Evolutionary conservation across 2,888 invertebrate species (phyloP).

Genomic region (Mesoligia furuncula): DNA sequence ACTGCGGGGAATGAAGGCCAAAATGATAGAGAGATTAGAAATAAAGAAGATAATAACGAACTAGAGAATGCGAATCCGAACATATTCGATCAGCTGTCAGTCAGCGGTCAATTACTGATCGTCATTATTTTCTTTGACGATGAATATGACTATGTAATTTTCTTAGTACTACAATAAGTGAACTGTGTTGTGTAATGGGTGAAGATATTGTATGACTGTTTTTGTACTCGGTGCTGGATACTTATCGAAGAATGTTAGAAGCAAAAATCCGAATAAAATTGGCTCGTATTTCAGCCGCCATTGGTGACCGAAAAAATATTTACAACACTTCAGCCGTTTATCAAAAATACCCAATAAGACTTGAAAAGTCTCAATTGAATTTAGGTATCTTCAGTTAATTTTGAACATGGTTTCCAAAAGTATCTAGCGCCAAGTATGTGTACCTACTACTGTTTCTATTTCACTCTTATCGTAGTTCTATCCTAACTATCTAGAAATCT

Average conservation of each 20-base stretch:
- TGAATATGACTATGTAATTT: conserved; percentile 75
- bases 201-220: conserved; percentile 55
- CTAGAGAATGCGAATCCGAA: conserved; percentile 76
- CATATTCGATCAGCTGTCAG: conserved; percentile 71
- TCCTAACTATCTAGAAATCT: conserved; percentile 57
- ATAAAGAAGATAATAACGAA: conserved; percentile 74
- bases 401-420: neutral
- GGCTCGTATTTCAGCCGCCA: neutral
- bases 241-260: conserved; percentile 3
- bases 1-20: conserved; percentile 65
- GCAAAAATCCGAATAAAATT: neutral
- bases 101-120: conserved; percentile 83
- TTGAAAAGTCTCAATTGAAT: neutral
- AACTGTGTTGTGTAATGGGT: conserved; percentile 44
- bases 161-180: conserved; percentile 73
- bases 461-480: conserved; percentile 57
- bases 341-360: neutral
- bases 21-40: conserved; percentile 71
- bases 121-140: conserved; percentile 80
- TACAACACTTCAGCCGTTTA: neutral
- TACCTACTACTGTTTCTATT: conserved; percentile 50
- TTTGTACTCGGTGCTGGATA: conserved; percentile 20
- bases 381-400: neutral
- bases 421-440: conserved; percentile 5
- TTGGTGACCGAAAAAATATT: neutral